A percentile compares a stretch with the other conserved stretches of the same genome.
These are phyloP conservation scores for Lochmaea crataegi DNA, from an alignment of 2,888 invertebrate genomes.

Conservation along the genomic window DNA sequence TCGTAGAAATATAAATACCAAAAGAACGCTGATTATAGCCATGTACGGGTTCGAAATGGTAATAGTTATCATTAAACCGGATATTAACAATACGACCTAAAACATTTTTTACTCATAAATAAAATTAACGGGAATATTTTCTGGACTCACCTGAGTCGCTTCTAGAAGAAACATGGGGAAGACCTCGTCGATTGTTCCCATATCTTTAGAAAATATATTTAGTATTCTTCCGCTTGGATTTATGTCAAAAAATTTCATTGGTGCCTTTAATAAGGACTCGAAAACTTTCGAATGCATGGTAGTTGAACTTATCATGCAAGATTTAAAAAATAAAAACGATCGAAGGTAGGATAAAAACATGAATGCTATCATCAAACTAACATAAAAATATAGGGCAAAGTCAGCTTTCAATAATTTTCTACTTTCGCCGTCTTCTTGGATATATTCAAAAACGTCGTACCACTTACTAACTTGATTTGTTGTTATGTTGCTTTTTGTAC, in stretches of 20 bases:
- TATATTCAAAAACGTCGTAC: slow-evolving; percentile 20
- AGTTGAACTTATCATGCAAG: slow-evolving; percentile 79
- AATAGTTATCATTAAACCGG: slow-evolving; percentile 78
- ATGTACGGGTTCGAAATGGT: slow-evolving; percentile 76
- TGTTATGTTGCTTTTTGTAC: background rate
- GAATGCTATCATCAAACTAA: slow-evolving; percentile 68
- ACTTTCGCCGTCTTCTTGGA: background rate
- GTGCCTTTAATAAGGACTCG: slow-evolving; percentile 68
- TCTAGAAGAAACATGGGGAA: slow-evolving; percentile 75
- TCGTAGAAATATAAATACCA: slow-evolving; percentile 74
- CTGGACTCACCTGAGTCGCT: slow-evolving; percentile 67
- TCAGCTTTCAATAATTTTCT: slow-evolving; percentile 44
- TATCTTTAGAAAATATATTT: slow-evolving; percentile 85
- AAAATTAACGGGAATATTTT: background rate
- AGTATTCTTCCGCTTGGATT: slow-evolving; percentile 85
- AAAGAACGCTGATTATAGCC: slow-evolving; percentile 70
- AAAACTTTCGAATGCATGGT: slow-evolving; percentile 84
- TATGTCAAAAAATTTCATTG: slow-evolving; percentile 82
- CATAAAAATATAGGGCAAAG: slow-evolving; percentile 66
- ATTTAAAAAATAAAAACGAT: slow-evolving; percentile 77
- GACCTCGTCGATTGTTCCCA: slow-evolving; percentile 82
- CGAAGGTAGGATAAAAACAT: slow-evolving; percentile 71
- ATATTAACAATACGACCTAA: slow-evolving; percentile 75
- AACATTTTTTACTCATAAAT: background rate
- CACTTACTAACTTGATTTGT: background rate